These are phyloP conservation scores for Rhodophaea formosa DNA, from an alignment of 2,888 invertebrate species.

Conservation along the genomic window DNA sequence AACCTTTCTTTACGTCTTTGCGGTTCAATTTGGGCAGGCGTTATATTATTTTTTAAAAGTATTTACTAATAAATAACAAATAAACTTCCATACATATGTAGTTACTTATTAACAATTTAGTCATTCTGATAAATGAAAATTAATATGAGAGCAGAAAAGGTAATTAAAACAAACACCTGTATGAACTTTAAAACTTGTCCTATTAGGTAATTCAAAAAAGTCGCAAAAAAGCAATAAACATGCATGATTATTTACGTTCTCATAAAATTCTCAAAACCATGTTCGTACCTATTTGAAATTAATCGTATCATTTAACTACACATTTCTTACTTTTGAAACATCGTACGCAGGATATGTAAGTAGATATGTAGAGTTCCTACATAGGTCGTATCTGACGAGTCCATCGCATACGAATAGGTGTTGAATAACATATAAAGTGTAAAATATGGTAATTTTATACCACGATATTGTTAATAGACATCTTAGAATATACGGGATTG, in stretches of 20 bases:
- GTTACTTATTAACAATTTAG: no score
- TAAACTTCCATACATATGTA: no score
- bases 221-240: no score
- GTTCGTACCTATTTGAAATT: background rate
- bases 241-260: no score
- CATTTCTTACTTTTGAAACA: background rate
- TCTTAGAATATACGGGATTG: constrained; percentile 1
- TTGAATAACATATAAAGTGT: constrained; percentile 15
- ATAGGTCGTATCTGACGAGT: constrained; percentile 1
- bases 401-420: constrained; percentile 22
- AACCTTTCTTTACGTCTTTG: background rate
- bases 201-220: no score
- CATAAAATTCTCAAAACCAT: background rate
- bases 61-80: background rate
- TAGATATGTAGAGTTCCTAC: background rate
- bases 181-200: no score
- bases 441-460: constrained; percentile 14
- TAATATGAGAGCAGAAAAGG: no score
- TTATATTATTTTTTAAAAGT: background rate
- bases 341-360: constrained; percentile 19
- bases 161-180: no score
- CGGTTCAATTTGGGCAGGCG: background rate
- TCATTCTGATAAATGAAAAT: no score
- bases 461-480: constrained; percentile 4
- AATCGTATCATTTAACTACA: background rate